Base-by-base conservation (phyloP, 2,888 invertebrate genomes). In the Dicroscelio sp. region DNA sequence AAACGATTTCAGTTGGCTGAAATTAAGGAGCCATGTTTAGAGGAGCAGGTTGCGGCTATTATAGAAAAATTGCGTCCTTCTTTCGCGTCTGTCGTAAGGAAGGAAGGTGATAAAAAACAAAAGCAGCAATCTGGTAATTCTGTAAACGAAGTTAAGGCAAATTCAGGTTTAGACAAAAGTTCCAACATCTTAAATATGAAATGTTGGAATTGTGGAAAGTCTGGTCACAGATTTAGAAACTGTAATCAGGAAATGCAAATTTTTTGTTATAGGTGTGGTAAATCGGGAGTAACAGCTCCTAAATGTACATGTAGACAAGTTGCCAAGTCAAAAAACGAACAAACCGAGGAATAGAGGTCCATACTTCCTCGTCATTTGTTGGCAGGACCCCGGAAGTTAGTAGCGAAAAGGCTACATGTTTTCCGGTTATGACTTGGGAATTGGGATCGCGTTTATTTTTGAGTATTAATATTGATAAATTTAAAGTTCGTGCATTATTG, bases 381-480 rank as follows among this genome's bases (percentile, higher is more conserved):
- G 33, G 2, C 8, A 27, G 86, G 79, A 71, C 86, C 86, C 30
- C 58, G 58, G 65, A 25, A 71, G 52, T 63, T 43, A 17, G 0
- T 12, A 30, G 1, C 2, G 25, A 60, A 6, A 4, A 38, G 6
- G 1, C n/a, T n/a, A 78, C 85, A 0, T 86, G 79, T 86, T 86
- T 86, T 79, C 86, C 79, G 48, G 79, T 86, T 71, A 85, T 58
- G 12, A 78, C 76, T 31, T 78, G 67, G 78, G 85, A 85, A 25
- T 78, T 85, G 20, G 58, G 76, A n/a, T 52, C 76, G 14, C 31
- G 85, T 17, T 55, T 85, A n/a, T 85, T 76, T 76, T 1, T 85
- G 4, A 25, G 8, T 4, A 27, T 85, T 30, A 20, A 10, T 2
- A 58, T 85, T 10, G 76, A 48, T 0, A 0, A 58, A 17, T 25